Evolutionary conservation across 2,113 vertebrate genomes (phyloP).

Genomic region (Grantiella picta): DNA sequence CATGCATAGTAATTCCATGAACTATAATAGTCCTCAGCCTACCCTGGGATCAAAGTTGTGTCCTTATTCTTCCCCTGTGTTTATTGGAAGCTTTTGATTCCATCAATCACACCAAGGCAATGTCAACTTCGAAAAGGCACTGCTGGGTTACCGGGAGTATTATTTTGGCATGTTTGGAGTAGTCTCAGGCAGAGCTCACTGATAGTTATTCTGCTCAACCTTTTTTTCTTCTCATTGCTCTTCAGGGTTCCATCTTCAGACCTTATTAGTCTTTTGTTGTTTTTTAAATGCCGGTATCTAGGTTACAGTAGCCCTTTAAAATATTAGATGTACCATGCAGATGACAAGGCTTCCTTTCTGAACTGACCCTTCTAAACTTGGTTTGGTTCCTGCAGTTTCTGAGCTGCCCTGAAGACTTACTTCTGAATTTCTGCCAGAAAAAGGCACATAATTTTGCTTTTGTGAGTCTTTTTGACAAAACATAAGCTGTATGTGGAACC

Average conservation of each 20-base stretch:
- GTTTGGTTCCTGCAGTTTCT: constrained; percentile 28
- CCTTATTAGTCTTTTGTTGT: constrained; percentile 42
- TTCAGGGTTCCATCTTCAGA: constrained; percentile 27
- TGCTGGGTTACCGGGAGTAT: constrained; percentile 37
- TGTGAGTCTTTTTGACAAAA: constrained; percentile 22
- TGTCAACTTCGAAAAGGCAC: constrained; percentile 33
- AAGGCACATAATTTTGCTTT: background rate
- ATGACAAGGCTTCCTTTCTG: constrained; percentile 48
- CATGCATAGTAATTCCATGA: background rate
- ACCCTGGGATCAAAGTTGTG: constrained; percentile 23
- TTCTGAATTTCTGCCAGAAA: constrained; percentile 52
- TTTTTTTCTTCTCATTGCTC: background rate
- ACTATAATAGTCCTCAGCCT: background rate
- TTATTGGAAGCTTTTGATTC: constrained; percentile 57
- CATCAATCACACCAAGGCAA: background rate
- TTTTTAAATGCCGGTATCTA: constrained; percentile 41
- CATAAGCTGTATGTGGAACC: background rate
- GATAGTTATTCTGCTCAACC: background rate
- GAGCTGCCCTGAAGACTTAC: background rate
- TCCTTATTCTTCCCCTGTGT: background rate
- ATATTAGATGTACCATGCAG: constrained; percentile 22
- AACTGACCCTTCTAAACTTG: constrained; percentile 15
- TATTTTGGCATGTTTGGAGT: constrained; percentile 34
- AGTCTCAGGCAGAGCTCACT: background rate
- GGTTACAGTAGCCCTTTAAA: constrained; percentile 46